phyloP scores from a whole-genome alignment of 2,888 invertebrate genomes.

The Rambutsinella grinnellia region DNA sequence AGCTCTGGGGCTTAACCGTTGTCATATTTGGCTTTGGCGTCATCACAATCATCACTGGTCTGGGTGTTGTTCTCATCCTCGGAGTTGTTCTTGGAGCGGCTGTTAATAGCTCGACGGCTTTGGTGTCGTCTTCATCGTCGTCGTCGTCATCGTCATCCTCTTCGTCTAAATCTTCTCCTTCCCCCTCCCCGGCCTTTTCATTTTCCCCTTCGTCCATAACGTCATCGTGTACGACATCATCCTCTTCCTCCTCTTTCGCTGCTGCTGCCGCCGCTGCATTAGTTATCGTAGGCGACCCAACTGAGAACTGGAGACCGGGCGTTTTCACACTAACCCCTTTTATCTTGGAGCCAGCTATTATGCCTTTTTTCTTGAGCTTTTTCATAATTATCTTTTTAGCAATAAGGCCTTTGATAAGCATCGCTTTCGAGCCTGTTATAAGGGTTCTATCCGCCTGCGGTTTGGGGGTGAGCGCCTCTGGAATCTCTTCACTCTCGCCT shows the following conservation, averaged over 20 bases:
- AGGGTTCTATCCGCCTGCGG: background rate
- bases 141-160: constrained; percentile 15
- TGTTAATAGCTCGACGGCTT: background rate
- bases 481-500: too few relatives aligned
- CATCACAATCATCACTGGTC: background rate
- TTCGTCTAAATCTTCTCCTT: constrained; percentile 14
- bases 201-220: background rate
- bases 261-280: background rate
- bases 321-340: constrained; percentile 28
- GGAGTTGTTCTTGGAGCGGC: background rate
- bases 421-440: constrained; percentile 15
- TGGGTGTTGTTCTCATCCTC: background rate
- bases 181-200: background rate
- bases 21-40: background rate
- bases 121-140: constrained; percentile 10
- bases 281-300: constrained; percentile 1
- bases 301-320: constrained; percentile 15
- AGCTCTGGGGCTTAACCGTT: background rate
- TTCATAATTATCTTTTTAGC: constrained; percentile 35
- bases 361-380: constrained; percentile 31
- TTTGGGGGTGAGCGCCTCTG: background rate
- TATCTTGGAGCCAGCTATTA: constrained; percentile 5
- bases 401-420: constrained; percentile 19
- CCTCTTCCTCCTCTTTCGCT: background rate
- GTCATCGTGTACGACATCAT: constrained; percentile 6